Base-by-base conservation (phyloP, 2,113 vertebrate species). In the Scalopus aquaticus region DNA sequence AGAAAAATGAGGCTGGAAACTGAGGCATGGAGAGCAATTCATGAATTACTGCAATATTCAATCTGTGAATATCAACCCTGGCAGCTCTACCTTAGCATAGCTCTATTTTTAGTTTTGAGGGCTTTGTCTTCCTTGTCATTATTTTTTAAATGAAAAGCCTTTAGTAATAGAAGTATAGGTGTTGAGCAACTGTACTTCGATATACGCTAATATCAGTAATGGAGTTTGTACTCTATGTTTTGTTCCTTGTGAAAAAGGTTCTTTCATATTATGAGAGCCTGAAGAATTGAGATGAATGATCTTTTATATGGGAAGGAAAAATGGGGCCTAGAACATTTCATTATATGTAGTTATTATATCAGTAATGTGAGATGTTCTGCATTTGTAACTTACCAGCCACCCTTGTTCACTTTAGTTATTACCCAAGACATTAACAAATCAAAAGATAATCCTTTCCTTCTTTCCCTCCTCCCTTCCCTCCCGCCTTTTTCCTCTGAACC, bases 231-330 rank as follows among this genome's bases (percentile, higher is more conserved):
- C 32, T 65, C 16, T 64, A 20, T 76, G 58, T 83, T 89, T 79
- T 88, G 19, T 82, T 91, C 9, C 17, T 35, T 69, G 49, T 64
- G 44, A 54, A 91, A 76, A 65, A 46, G 32, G 46, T 22, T 17
- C 37, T 69, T 76, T 87, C 11, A 44, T 56, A 42, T 65, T 95
- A 24, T 60, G 32, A 51, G 72, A 78, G 5, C 1, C 11, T 42
- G 30, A 56, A 65, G 28, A 93, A 83, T 82, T 93, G 56, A 83
- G 28, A 88, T 77, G 32, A 90, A 70, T 76, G 39, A 42, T 60
- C 37, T 88, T 84, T 74, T 62, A 60, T 51, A 60, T 37, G 28
- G 24, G 92, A 49, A 96, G 78, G 78, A 60, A 62, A 88, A 92
- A 77, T 70, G 44, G 9, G 7, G n/a, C 54, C 74, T 82, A 17